Evolutionary conservation across 2,888 invertebrate species (phyloP), one percentile per base, ranked within the genome.

Genomic region (Octodonta nipae): DNA sequence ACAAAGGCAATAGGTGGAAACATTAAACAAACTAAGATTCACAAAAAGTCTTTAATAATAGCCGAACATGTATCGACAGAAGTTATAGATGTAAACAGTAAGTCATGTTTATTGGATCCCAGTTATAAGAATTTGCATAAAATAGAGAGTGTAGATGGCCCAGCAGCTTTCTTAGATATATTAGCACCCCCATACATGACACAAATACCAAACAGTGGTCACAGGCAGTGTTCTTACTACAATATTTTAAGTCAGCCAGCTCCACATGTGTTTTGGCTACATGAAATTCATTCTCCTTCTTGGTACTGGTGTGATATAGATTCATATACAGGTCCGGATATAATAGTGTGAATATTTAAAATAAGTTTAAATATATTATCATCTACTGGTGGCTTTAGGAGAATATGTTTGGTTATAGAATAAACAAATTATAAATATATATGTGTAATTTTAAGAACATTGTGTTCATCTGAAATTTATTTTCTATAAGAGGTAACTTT

Each of bases 111-210:
- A 1, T 59, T 87, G 27, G 79, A 81, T 11, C 86, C 86, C 1
- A 62, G 67, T 2, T 63, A 71, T 34, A 70, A 72, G 3, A 87
- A 87, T 58, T 71, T 78, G 43, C 86, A 87, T 57, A 82, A 86
- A 62, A 80, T 87, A 35, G 71, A 76, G 45, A 77, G 85, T 16
- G 61, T 82, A 5, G 74, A 73, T 31, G 77, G 80, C 28, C 77
- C 84, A 0, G 86, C 87, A 3, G 92, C 92, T 10, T 93, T 93
- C 61, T 70, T 93, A 30, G 93, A 93, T 58, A 80, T 93, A 31
- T 66, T 93, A n/a, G 77, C 89, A 29, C 93, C 93, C 7, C 91
- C 93, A 0, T 93, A 93, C 54, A 78, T 78, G 32, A 70, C 83
- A 2, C 58, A 73, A 36, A 71, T 75, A 29, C 69, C 73, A 36